Evolutionary conservation across 2,113 vertebrate species (phyloP).

Genomic region (Apteryx mantelli): DNA sequence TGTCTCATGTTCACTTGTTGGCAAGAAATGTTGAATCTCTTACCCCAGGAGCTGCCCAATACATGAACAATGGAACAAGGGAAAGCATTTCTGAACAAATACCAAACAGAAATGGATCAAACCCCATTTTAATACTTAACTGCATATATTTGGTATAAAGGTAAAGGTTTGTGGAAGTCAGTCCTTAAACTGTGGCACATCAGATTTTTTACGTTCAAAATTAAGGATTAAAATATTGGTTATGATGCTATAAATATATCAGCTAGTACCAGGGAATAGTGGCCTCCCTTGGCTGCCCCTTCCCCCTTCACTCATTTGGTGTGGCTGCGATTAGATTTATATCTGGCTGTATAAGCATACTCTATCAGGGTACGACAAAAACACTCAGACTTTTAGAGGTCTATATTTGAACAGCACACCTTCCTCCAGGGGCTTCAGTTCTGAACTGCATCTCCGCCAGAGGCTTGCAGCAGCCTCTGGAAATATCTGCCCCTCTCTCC

Average conservation of each 20-base stretch:
- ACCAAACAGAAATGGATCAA: not conserved
- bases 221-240: not conserved
- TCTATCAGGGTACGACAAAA: not conserved
- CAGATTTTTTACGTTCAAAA: not conserved
- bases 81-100: not conserved
- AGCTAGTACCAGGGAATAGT: not conserved
- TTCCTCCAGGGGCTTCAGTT: not conserved
- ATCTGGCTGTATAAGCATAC: not conserved
- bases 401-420: not conserved
- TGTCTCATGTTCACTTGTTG: not conserved
- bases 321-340: not conserved
- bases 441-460: not conserved
- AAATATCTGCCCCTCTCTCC: not conserved
- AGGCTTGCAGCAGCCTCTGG: not conserved
- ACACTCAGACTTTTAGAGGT: not conserved
- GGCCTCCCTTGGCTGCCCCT: not conserved
- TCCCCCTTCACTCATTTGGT: not conserved
- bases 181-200: not conserved
- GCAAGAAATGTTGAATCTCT: not conserved
- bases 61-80: not conserved
- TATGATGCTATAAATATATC: not conserved
- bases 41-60: not conserved
- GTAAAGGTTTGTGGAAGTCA: not conserved
- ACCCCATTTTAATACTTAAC: not conserved
- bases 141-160: not conserved